Conservation (phyloP, 2,113 vertebrate species). For the Bathybates hornii region DNA sequence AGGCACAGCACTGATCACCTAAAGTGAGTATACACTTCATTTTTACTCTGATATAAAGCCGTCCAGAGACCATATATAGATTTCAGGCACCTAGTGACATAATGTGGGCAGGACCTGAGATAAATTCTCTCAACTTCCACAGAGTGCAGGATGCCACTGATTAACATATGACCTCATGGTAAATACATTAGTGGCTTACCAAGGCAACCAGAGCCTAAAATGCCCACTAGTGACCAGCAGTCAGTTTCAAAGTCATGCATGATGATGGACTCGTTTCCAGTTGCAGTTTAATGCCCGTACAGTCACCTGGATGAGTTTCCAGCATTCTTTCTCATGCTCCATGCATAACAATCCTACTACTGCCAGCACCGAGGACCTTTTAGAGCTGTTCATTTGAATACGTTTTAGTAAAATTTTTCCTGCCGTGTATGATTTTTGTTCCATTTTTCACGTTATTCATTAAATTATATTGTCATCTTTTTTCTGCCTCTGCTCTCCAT, state of each 20-base stretch:
- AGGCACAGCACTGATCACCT: neutral
- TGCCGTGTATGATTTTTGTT: neutral
- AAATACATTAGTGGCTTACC: neutral
- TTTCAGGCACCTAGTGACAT: neutral
- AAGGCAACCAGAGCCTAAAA: neutral
- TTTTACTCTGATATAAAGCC: neutral
- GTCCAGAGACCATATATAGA: neutral
- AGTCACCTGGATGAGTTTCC: neutral
- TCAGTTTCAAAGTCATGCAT: neutral
- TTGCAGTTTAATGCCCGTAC: neutral
- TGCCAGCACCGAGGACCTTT: neutral
- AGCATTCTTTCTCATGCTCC: neutral
- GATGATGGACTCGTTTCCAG: neutral
- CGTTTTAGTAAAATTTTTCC: neutral
- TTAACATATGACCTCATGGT: neutral
- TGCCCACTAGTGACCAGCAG: neutral
- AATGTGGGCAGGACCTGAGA: neutral
- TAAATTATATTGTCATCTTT: neutral
- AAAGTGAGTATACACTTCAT: neutral
- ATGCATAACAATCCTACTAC: fast-evolving
- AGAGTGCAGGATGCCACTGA: neutral
- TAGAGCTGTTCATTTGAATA: neutral
- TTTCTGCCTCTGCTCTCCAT: neutral
- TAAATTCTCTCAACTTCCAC: neutral
- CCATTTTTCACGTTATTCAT: neutral